phyloP scores from a whole-genome alignment of 2,113 vertebrate species.

The Anhinga rufa region DNA sequence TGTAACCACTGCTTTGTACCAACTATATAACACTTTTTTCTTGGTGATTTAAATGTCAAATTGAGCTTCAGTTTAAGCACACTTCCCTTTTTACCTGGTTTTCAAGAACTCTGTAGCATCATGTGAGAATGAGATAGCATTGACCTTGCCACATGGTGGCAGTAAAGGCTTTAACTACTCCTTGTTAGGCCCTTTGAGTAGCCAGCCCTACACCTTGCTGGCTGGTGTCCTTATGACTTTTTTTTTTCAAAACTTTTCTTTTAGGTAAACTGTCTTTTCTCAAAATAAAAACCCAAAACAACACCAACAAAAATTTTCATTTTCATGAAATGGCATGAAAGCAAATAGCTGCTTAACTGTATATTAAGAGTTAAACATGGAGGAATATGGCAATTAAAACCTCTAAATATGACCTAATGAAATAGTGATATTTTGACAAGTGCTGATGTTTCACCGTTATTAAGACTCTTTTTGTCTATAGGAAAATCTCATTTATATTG shows the following conservation, averaged over 20 bases:
- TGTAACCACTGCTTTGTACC: not conserved
- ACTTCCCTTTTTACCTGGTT: not conserved
- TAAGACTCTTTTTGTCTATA: constrained; percentile 52
- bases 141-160: constrained; percentile 57
- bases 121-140: not conserved
- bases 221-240: not conserved
- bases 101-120: not conserved
- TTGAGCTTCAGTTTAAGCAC: not conserved
- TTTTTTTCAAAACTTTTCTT: not conserved
- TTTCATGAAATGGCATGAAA: not conserved
- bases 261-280: not conserved
- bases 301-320: not conserved
- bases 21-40: not conserved
- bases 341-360: not conserved
- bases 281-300: not conserved
- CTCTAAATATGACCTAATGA: not conserved
- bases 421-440: not conserved
- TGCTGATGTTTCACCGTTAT: not conserved
- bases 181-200: not conserved
- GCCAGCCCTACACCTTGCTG: not conserved
- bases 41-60: not conserved
- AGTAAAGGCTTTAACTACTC: constrained; percentile 34
- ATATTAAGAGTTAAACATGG: not conserved
- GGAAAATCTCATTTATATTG: constrained; percentile 92
- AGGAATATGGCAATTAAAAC: not conserved